A percentile compares a stretch with the other conserved stretches of the same genome.
Conservation (phyloP, 1,140 invertebrate species). For the Grapholita molesta region DNA sequence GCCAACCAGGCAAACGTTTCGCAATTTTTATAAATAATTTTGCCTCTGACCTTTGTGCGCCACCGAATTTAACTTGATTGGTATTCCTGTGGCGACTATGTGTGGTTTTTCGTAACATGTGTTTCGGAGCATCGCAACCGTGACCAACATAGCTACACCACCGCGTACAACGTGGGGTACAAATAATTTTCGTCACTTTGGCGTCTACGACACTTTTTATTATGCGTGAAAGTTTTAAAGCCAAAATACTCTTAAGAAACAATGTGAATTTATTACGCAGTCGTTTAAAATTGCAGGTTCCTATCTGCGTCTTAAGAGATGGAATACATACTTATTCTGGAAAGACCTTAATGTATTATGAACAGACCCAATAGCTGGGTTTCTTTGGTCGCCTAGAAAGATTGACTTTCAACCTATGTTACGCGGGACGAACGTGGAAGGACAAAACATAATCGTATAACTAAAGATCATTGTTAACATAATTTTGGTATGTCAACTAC, state of each 20-base stretch:
- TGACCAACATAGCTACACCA: constrained; percentile 44
- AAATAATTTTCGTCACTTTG: constrained; percentile 29
- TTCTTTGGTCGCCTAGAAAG: no score
- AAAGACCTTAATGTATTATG: no score
- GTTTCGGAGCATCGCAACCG: constrained; percentile 43
- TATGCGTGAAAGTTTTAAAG: constrained; percentile 3
- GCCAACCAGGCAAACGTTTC: constrained; percentile 74
- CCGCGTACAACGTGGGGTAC: constrained; percentile 28
- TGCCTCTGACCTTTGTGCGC: constrained; percentile 72
- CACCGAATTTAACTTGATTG: constrained; percentile 70
- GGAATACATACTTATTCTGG: no score
- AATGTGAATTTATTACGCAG: not conserved
- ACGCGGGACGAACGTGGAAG: no score
- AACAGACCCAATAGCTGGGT: no score
- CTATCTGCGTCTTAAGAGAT: no score
- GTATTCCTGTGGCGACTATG: constrained; percentile 62
- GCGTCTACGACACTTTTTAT: not conserved
- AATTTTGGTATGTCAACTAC: no score
- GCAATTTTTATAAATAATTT: constrained; percentile 74
- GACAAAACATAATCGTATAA: no score
- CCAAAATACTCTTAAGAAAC: not conserved
- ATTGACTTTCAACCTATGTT: no score
- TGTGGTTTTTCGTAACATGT: constrained; percentile 67
- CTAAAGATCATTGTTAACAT: no score
- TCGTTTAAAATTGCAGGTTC: no score